These are phyloP conservation scores for Holacanthella duospinosa DNA, from an alignment of 2,888 invertebrate species.

Conservation along the genomic window DNA sequence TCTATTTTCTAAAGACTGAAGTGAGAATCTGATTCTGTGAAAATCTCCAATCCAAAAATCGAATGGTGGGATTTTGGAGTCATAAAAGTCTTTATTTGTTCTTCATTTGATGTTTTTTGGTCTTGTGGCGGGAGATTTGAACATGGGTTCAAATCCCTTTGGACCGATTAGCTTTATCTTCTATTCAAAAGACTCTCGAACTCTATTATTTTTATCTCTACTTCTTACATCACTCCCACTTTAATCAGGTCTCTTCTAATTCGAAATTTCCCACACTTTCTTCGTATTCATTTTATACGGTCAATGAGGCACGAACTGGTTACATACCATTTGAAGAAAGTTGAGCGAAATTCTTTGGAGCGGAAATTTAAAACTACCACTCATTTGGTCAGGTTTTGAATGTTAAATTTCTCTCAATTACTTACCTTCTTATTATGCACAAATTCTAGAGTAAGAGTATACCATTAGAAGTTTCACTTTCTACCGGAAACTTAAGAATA, in stretches of 20 bases:
- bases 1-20: neutral
- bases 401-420: too few relatives aligned
- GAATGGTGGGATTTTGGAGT: neutral
- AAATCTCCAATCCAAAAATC: neutral
- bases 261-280: neutral
- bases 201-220: slow-evolving; percentile 1
- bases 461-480: too few relatives aligned
- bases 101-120: neutral
- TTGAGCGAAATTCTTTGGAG: too few relatives aligned
- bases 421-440: too few relatives aligned
- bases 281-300: neutral
- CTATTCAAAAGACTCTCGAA: slow-evolving; percentile 1
- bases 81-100: neutral
- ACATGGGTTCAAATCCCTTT: too few relatives aligned
- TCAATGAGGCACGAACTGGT: neutral
- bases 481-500: too few relatives aligned
- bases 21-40: neutral
- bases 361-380: too few relatives aligned
- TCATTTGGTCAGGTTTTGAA: too few relatives aligned
- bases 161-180: neutral
- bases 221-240: neutral
- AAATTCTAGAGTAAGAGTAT: too few relatives aligned
- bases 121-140: neutral
- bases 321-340: neutral
- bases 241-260: slow-evolving; percentile 4